Evolutionary conservation across 1,140 invertebrate species (phyloP), one percentile per base, ranked within the genome.

Genomic region (Cyrtorhinus lividipennis): DNA sequence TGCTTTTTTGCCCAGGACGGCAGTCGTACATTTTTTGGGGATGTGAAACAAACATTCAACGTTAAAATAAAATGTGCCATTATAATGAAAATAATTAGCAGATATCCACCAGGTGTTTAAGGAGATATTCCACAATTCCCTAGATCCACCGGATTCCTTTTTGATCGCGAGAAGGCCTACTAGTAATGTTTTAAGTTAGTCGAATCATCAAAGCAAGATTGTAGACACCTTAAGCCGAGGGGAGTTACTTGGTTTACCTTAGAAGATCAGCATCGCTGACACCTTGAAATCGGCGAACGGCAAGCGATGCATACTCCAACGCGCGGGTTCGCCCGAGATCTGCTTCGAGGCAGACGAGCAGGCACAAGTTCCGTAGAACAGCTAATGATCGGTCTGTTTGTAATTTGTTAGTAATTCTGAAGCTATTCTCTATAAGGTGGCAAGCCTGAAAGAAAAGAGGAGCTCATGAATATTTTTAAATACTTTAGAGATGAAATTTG

Each of bases 371-470:
- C 46, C 85, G 71, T 2, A 88, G 73, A 8, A 86, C 81, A n/a
- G 78, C 77, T 5, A 78, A 74, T 13, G 85, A 84, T 63, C 81
- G 76, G 69, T 86, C 82, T 63, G 83, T 86, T 64, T 83, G 83
- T 8, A 88, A 72, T 76, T 84, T 88, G 73, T 86, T 87, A 62
- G 87, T 74, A 66, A 89, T 73, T 66, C 80, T 80, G 69, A 88
- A 85, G 67, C 75, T 81, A 69, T 81, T 84, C 72, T 88, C 85
- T 53, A 89, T 73, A 24, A 84, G 68, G 22, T 78, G 77, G 46
- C 82, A 74, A 24, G 85, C 84, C 68, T 69, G 58, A 24, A 60
- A 59, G 45, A 59, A 53, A 56, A 38, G 56, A 59, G 61, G n/a
- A n/a, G 24, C 23, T 22, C 48, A 48, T 24, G 22, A 5, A 30